Base-by-base conservation (phyloP, 2,888 invertebrate species). In the Nasonovia ribisnigri region DNA sequence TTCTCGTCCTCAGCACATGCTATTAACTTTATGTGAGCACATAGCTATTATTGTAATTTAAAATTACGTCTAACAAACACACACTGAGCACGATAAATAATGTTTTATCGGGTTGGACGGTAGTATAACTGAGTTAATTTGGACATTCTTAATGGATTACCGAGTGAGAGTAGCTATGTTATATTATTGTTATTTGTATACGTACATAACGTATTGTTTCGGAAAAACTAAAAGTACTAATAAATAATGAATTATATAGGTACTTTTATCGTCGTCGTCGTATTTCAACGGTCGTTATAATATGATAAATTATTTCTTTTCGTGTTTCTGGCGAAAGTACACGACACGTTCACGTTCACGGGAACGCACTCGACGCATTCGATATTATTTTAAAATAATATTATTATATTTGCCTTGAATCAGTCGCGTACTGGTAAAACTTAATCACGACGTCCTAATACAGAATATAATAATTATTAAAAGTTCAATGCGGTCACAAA, bases 81-180 rank as follows among this genome's bases (percentile, higher is more conserved):
- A 36, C 5, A 67, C 5, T n/a, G 60, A n/a, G n/a, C 43, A 54
- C 42, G 29, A 51, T 11, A 54, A 51, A 88, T 54, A 54, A 43
- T 57, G 88, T 88, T 57, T 88, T 57, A 57, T 54, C 3, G 26
- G 67, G n/a, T 67, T 13, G 60, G 29, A 48, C 20, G 36, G 36
- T 20, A 48, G 48, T n/a, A 48, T 51, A 88, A 54, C 54, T 57
- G 42, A 48, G 48, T 43, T n/a, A n/a, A 46, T n/a, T 77, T 24
- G 48, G 77, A 77, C 36, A 36, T 90, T 77, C 48, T 48, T 77
- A 90, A 90, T 77, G 67, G 90, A 90, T 90, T 77, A 48, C 48
- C 48, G 67, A 36, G 36, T 24, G 67, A 11, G 48, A 24, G 24
- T 46, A 46, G 46, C 46, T 43, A 60, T 54, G 20, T 88, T 54